phyloP scores from a whole-genome alignment of 2,888 invertebrate species.

The Allacma fusca region DNA sequence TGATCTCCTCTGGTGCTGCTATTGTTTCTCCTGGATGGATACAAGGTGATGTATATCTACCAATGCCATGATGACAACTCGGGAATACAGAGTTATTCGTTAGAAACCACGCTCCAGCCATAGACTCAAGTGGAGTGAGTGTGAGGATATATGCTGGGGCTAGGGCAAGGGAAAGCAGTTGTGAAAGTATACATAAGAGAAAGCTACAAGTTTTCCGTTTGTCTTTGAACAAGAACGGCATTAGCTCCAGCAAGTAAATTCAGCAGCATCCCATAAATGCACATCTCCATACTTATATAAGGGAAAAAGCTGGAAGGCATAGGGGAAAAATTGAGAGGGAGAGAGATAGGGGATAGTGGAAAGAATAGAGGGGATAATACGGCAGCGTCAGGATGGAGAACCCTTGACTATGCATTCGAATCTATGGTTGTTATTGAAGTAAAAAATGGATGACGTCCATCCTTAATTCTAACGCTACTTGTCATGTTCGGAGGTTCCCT shows the following conservation, averaged over 20 bases:
- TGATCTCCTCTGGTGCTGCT: no score
- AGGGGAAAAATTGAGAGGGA: neutral
- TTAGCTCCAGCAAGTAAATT: neutral
- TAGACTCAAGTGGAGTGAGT: no score
- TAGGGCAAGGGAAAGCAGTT: no score
- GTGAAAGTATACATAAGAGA: no score
- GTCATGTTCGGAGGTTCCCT: neutral
- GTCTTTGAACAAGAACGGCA: neutral
- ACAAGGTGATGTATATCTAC: no score
- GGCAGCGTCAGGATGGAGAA: neutral
- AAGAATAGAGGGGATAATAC: neutral
- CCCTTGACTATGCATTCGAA: slow-evolving; percentile 23
- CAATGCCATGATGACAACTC: no score
- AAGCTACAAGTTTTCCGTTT: neutral
- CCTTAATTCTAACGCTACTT: neutral
- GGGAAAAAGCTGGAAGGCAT: slow-evolving; percentile 3
- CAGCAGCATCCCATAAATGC: slow-evolving; percentile 14
- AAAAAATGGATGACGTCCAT: slow-evolving; percentile 12
- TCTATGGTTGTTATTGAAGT: slow-evolving; percentile 13
- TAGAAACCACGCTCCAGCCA: no score
- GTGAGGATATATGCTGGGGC: no score
- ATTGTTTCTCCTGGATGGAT: no score
- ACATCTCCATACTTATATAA: neutral
- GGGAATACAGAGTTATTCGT: no score
- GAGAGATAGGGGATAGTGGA: neutral